phyloP scores from a whole-genome alignment of 1,140 invertebrate species.

The Sesamia nonagrioides region DNA sequence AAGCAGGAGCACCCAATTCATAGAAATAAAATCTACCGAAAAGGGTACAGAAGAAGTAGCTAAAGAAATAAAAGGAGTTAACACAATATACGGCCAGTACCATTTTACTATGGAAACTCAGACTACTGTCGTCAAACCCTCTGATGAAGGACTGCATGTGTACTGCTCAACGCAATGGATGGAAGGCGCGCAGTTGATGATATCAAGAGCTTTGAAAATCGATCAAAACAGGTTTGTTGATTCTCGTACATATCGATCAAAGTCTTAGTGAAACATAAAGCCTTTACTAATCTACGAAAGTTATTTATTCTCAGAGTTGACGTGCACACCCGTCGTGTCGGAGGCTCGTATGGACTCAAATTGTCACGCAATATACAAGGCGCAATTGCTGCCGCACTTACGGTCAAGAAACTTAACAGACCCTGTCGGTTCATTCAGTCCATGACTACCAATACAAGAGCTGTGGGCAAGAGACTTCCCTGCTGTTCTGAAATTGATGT shows the following conservation, averaged over 20 bases:
- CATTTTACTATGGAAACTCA: conserved; percentile 40
- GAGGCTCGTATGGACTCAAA: conserved; percentile 67
- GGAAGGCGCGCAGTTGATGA: conserved; percentile 39
- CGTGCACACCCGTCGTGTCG: conserved; percentile 83
- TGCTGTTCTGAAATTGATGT: conserved; percentile 89
- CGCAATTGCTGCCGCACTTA: conserved; percentile 59
- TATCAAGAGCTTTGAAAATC: conserved; percentile 36
- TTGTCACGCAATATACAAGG: conserved; percentile 58
- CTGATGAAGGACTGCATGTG: conserved; percentile 32
- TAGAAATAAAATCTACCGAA: conserved; percentile 1
- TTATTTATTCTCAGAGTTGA: conserved; percentile 88
- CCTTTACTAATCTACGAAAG: not conserved
- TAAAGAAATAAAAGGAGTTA: conserved; percentile 17
- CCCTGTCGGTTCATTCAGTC: conserved; percentile 79
- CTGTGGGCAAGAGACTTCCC: conserved; percentile 89
- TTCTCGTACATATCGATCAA: not conserved
- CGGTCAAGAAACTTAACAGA: conserved; percentile 59
- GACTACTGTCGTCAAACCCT: conserved; percentile 17
- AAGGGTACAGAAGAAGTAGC: conserved; percentile 18
- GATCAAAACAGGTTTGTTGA: conserved; percentile 37
- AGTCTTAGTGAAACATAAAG: no score
- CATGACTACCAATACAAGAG: conserved; percentile 89
- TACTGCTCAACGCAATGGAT: conserved; percentile 32
- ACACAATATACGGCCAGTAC: conserved; percentile 35
- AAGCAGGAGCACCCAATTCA: not conserved